These are phyloP conservation scores for Laterallus jamaicensis DNA, from an alignment of 2,113 vertebrate genomes.

Conservation along the genomic window DNA sequence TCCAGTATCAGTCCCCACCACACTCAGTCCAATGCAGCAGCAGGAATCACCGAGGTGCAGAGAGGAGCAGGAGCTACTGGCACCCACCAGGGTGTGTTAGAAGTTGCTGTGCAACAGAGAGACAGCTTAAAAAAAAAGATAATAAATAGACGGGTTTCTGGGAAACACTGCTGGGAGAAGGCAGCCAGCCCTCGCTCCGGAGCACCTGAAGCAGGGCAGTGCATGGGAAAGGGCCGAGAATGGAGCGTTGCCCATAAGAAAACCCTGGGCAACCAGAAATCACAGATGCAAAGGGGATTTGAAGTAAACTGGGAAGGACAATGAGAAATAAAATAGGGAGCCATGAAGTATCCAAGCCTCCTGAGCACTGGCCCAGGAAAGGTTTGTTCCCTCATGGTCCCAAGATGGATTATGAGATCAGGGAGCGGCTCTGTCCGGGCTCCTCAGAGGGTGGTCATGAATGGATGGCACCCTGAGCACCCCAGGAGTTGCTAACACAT, in stretches of 20 bases:
- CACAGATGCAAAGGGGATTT: not conserved
- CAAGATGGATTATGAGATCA: not conserved
- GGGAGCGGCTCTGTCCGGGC: not conserved
- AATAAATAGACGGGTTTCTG: not conserved
- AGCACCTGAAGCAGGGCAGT: not conserved
- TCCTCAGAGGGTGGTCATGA: not conserved
- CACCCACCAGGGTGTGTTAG: not conserved
- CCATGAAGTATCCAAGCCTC: not conserved
- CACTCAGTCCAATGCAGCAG: not conserved
- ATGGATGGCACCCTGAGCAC: accelerated
- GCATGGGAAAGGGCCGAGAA: not conserved
- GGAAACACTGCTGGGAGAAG: not conserved
- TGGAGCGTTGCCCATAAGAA: not conserved
- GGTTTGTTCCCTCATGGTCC: accelerated
- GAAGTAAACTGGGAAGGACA: not conserved
- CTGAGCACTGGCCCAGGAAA: not conserved
- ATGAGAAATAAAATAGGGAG: not conserved
- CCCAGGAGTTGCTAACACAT: accelerated
- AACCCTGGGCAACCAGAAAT: not conserved
- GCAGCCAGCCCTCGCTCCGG: accelerated
- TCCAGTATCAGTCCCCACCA: not conserved
- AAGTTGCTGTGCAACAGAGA: conserved; percentile 18
- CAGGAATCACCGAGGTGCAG: not conserved
- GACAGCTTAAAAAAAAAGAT: not conserved
- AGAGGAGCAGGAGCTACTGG: not conserved